phyloP scores from a whole-genome alignment of 2,113 vertebrate genomes.

The Sturnus vulgaris region DNA sequence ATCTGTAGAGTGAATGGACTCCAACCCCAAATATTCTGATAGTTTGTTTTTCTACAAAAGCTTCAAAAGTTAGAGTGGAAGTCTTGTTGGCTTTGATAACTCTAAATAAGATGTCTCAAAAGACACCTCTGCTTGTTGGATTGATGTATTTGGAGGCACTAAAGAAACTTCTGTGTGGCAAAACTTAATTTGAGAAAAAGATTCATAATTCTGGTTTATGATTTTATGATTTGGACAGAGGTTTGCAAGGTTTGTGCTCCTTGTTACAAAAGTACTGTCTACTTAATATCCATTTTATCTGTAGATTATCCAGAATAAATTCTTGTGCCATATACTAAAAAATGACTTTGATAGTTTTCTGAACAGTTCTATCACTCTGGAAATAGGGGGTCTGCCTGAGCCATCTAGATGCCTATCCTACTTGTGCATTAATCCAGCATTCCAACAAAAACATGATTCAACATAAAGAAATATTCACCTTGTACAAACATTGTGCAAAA shows the following conservation, averaged over 20 bases:
- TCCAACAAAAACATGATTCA: rapidly evolving
- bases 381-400: not conserved
- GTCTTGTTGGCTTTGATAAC: not conserved
- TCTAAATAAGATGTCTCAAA: not conserved
- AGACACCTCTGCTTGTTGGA: not conserved
- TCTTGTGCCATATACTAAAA: not conserved
- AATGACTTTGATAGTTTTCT: not conserved
- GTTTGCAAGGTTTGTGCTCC: not conserved
- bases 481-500: not conserved
- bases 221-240: not conserved
- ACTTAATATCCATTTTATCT: not conserved
- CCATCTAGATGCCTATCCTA: not conserved
- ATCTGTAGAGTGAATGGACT: not conserved
- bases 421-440: not conserved
- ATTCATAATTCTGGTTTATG: not conserved
- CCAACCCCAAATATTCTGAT: not conserved
- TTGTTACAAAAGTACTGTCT: not conserved
- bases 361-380: not conserved
- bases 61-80: not conserved
- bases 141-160: not conserved
- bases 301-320: not conserved
- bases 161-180: not conserved
- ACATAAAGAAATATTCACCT: not conserved
- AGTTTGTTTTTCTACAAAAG: not conserved
- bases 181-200: not conserved